Evolutionary conservation across 2,113 vertebrate species (phyloP), one percentile per base, ranked within the genome.

Genomic region (Atlantisia rogersi): DNA sequence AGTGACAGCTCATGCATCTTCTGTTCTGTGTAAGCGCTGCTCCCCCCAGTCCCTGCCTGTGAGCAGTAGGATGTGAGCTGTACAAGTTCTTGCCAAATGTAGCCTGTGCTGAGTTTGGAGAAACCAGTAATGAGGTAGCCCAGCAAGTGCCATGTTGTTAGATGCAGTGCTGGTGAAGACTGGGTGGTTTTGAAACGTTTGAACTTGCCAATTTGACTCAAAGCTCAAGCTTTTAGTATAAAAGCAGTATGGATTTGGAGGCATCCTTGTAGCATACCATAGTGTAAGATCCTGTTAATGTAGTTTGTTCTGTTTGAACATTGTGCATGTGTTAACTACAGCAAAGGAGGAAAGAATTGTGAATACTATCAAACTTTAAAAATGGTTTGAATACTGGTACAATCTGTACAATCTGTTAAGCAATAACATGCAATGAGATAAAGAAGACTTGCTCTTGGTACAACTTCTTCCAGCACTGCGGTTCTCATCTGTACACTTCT

Each of bases 1-100:
- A 78, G 70, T 7, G 39, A 92, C 95, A 97, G 94, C 96, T 94
- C 83, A 39, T 96, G 86, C 31, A 87, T 97, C 88, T 97, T 76
- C 28, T 94, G 46, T 79, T 87, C 71, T 60, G 19, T 88, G 80
- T 88, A 89, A 77, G 81, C 84, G 83, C 87, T 93, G 70, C 84
- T 94, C 46, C 69, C 37, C n/a, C 29, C 39, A 31, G 21, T 50
- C 67, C 71, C 95, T 90, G 40, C 73, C 73, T 75, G 84, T 26
- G 82, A 94, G 46, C 35, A 15, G 84, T 25, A 59, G 83, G 90
- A 82, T 84, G 58, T 24, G 79, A 94, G 84, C 77, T 89, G 69
- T 75, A 68, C 67, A 19, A 76, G 95, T 92, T 89, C 87, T 69
- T 94, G 89, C 77, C 82, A 12, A 42, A 52, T 29, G 79, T 86